Conservation (phyloP, 1,140 invertebrate species). For the Heliconius congener region DNA sequence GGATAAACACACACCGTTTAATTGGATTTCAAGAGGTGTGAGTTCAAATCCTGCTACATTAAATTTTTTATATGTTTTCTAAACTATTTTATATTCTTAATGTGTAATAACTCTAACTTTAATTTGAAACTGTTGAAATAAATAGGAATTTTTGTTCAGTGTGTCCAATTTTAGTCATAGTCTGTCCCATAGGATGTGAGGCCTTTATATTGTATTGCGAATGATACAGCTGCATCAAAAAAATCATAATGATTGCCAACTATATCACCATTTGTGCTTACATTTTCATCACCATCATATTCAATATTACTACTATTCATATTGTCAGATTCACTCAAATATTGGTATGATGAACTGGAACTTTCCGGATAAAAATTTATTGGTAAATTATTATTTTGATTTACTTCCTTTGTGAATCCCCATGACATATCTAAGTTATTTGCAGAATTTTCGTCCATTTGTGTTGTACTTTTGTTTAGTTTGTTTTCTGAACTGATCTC, state of each 20-base stretch:
- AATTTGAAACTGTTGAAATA: background rate
- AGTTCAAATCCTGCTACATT: too few species aligned
- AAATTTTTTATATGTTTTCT: too few species aligned
- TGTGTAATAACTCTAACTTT: too few species aligned
- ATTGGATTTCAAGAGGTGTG: too few species aligned
- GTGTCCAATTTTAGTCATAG: slow-evolving; percentile 60
- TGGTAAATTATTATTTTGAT: slow-evolving; percentile 46
- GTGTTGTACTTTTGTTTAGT: slow-evolving; percentile 29
- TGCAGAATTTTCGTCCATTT: slow-evolving; percentile 37
- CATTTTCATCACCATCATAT: slow-evolving; percentile 49
- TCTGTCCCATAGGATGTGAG: slow-evolving; percentile 81
- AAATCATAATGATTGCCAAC: slow-evolving; percentile 82
- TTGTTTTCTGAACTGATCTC: slow-evolving; percentile 39
- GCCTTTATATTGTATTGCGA: slow-evolving; percentile 87
- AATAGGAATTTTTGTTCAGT: slow-evolving; percentile 7
- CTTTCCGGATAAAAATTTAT: slow-evolving; percentile 54
- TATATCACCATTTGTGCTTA: slow-evolving; percentile 47
- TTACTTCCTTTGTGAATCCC: slow-evolving; percentile 50
- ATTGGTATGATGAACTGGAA: slow-evolving; percentile 56
- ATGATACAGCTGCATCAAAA: slow-evolving; percentile 85
- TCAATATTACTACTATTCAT: slow-evolving; percentile 45
- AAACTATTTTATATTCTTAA: too few species aligned
- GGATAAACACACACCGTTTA: too few species aligned
- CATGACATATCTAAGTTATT: slow-evolving; percentile 56
- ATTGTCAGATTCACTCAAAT: slow-evolving; percentile 54